phyloP scores from a whole-genome alignment of 2,888 invertebrate genomes.

The Andrena trimmerana region DNA sequence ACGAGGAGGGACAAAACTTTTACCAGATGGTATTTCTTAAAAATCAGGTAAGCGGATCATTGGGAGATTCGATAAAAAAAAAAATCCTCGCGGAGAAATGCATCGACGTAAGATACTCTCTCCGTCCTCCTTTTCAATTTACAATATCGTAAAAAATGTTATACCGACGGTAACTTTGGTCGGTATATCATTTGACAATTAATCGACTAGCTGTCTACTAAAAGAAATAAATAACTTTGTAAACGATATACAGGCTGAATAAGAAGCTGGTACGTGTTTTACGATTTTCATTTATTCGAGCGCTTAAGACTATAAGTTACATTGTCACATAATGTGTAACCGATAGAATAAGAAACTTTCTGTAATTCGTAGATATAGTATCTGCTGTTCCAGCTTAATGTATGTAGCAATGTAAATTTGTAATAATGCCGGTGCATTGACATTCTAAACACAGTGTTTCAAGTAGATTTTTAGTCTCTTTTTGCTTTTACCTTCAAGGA shows the following conservation, averaged over 20 bases:
- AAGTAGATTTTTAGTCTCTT: slow-evolving; percentile 29
- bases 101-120: slow-evolving; percentile 15
- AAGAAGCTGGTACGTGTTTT: neutral
- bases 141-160: neutral
- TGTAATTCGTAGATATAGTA: slow-evolving; percentile 12
- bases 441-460: slow-evolving; percentile 19
- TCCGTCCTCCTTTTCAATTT: slow-evolving; percentile 1
- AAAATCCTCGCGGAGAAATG: slow-evolving; percentile 30
- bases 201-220: neutral
- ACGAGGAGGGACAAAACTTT: slow-evolving; percentile 76
- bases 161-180: neutral
- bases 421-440: slow-evolving; percentile 32
- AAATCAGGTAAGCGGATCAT: slow-evolving; percentile 81
- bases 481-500: slow-evolving; percentile 3
- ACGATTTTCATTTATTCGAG: slow-evolving; percentile 53
- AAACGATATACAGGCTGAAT: neutral
- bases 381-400: slow-evolving; percentile 27
- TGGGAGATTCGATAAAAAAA: slow-evolving; percentile 70
- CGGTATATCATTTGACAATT: neutral
- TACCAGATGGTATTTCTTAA: slow-evolving; percentile 73
- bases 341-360: slow-evolving; percentile 34
- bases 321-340: slow-evolving; percentile 45
- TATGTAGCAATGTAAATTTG: slow-evolving; percentile 24
- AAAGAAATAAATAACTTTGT: neutral
- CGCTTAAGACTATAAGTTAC: slow-evolving; percentile 54